These are phyloP conservation scores for Ispidina lecontei DNA, from an alignment of 2,797 vertebrate species.

Conservation along the genomic window DNA sequence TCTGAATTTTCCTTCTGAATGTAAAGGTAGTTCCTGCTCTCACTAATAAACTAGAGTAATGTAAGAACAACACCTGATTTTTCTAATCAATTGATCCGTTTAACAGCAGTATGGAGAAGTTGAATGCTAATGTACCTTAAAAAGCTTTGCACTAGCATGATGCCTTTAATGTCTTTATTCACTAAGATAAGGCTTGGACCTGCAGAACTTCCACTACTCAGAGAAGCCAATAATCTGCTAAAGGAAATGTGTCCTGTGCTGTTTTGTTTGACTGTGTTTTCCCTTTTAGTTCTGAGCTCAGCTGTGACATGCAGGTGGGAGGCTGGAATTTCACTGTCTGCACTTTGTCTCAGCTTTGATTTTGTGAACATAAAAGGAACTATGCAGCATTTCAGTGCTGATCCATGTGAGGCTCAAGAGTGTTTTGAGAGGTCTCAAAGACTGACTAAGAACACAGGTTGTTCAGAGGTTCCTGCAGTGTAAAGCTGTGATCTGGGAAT, in stretches of 20 bases:
- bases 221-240: neutral
- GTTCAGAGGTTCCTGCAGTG: neutral
- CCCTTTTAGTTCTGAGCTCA: neutral
- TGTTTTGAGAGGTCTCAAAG: neutral
- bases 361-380: neutral
- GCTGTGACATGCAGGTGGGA: neutral
- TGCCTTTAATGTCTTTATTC: neutral
- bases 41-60: neutral
- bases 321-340: conserved; percentile 13
- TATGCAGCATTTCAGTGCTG: rapidly evolving
- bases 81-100: neutral
- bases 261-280: neutral
- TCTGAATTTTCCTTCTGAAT: conserved; percentile 30
- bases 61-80: neutral
- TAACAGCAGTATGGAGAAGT: neutral
- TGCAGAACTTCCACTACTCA: neutral
- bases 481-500: neutral
- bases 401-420: neutral
- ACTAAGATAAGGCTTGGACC: neutral
- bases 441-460: neutral
- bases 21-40: conserved; percentile 6
- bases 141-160: neutral
- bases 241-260: neutral
- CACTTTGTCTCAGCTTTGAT: neutral
- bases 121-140: neutral